Base-by-base conservation (phyloP, 1,140 invertebrate species). In the Heliconius melpomene region DNA sequence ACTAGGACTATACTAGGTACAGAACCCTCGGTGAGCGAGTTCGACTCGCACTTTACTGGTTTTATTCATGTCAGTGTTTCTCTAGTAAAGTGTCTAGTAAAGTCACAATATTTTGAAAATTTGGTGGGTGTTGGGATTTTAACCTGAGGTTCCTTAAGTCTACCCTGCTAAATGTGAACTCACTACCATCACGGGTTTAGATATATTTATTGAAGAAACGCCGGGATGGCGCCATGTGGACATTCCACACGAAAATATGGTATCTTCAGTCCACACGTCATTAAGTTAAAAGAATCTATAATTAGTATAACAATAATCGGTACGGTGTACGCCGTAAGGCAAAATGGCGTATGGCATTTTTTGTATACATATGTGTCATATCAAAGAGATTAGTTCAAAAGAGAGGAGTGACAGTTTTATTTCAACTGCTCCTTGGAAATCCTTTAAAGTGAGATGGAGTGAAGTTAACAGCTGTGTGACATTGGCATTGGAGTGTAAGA, bases 361-460 rank as follows among this genome's bases (percentile, higher is more conserved):
- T 84, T 86, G 91, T 89, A 88, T 92, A 91, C 88, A 81, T 29
- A 82, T 85, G 89, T 88, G 90, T 90, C 89, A 90, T 80, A 90
- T 93, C 90, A 93, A 92, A 93, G 90, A 75, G 79, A 78, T 84
- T 76, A 91, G 87, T 87, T 92, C 90, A 92, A 91, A 93, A 87
- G 82, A 87, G 87, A 85, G 81, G 1, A 83, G 77, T 76, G 74
- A 81, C 86, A 85, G 79, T 81, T 46, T 46, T 84, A 85, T 40
- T 84, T 80, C 82, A 77, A 38, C 74, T 72, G 74, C 74, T 81
- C 79, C 20, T 66, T 66, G 26, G 60, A 76, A 29, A 73, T 60
- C 82, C 79, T 76, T 79, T 54, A 8, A 11, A 18, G 60, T 81
- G 75, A 78, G 23, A 13, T 66, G 3, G 9, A 66, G 7, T 23